Percentiles rank a stretch among this genome's conserved stretches.
Evolutionary conservation across 1,140 invertebrate genomes (phyloP).

Genomic region (Pachypsylla venusta): DNA sequence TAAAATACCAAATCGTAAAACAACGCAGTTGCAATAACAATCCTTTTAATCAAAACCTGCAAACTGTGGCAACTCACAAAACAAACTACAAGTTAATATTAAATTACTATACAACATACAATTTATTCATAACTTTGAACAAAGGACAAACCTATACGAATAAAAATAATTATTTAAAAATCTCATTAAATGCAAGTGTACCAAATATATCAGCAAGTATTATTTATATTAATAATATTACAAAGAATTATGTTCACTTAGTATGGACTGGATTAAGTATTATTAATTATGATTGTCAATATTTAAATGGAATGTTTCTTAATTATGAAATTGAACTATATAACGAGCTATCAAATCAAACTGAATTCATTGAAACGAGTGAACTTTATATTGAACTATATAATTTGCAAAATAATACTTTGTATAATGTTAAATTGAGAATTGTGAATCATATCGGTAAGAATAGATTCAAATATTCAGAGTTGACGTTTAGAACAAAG

Average conservation of each 20-base stretch:
- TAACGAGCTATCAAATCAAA: neutral
- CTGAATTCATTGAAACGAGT: neutral
- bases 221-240: neutral
- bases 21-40: neutral
- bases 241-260: neutral
- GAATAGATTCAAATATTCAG: neutral
- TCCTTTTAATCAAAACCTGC: neutral
- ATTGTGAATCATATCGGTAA: neutral
- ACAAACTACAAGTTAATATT: neutral
- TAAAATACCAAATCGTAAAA: slow-evolving; percentile 2
- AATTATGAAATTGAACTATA: neutral
- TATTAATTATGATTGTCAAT: neutral
- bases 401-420: neutral
- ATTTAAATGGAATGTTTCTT: neutral
- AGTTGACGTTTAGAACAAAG: neutral
- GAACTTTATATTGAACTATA: neutral
- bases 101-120: neutral
- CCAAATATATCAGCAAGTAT: neutral
- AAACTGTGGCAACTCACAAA: neutral
- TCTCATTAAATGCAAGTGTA: neutral
- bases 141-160: neutral
- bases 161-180: neutral
- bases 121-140: neutral
- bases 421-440: neutral
- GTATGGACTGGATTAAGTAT: neutral